phyloP scores from a whole-genome alignment of 2,797 vertebrate species.

The Adrianichthys oophorus region DNA sequence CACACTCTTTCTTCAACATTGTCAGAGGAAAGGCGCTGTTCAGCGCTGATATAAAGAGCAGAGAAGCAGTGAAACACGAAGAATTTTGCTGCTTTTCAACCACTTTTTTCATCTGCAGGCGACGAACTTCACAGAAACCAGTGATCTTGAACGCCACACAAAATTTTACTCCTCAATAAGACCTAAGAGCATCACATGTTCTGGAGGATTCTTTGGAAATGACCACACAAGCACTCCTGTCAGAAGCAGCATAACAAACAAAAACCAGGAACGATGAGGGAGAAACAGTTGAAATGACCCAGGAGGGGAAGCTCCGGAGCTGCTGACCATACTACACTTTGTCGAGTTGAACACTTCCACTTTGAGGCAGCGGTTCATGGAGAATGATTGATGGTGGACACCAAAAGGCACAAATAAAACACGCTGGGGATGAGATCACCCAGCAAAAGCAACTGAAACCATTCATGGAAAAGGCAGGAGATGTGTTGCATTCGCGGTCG shows the following conservation, averaged over 20 bases:
- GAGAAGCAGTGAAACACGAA: conserved; percentile 13
- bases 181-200: no score
- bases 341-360: background rate
- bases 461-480: background rate
- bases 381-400: conserved; percentile 22
- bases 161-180: background rate
- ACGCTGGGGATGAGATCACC: conserved; percentile 30
- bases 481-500: background rate
- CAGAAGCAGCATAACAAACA: background rate
- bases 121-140: conserved; percentile 5
- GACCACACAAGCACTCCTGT: background rate
- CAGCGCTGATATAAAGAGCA: conserved; percentile 57
- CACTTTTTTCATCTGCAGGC: background rate
- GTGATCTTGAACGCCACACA: background rate
- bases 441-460: background rate
- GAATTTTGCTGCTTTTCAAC: background rate
- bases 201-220: conserved; percentile 4
- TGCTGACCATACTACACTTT: background rate
- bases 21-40: conserved; percentile 41
- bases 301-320: background rate
- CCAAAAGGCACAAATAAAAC: conserved; percentile 66
- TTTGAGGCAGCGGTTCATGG: background rate
- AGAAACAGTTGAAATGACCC: background rate
- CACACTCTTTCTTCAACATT: conserved; percentile 41
- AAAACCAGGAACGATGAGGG: background rate